A percentile compares a stretch with the other conserved stretches of the same genome.
Evolutionary conservation across 2,113 vertebrate genomes (phyloP).

Genomic region (Calyptommatus sinebrachiatus): DNA sequence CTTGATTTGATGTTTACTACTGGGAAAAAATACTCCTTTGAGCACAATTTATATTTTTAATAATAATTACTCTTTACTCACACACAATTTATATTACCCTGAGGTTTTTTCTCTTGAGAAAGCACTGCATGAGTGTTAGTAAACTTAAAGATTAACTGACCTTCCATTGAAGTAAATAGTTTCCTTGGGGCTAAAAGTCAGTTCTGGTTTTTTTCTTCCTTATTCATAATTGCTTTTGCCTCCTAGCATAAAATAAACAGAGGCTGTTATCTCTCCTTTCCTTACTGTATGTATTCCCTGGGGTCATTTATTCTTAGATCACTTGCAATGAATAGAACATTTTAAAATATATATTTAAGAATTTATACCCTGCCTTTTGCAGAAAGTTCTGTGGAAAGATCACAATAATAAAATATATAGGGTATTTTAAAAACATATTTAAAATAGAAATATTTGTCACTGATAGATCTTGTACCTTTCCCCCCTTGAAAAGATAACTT

Average conservation of each 20-base stretch:
- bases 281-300: background rate
- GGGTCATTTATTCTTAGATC: background rate
- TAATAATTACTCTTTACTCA: too few relatives aligned
- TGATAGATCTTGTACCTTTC: background rate
- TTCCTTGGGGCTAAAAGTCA: background rate
- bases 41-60: too few relatives aligned
- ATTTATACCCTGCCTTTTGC: too few relatives aligned
- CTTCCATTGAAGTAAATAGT: background rate
- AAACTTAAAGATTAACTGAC: background rate
- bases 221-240: background rate
- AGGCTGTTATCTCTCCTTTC: slow-evolving; percentile 3
- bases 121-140: background rate
- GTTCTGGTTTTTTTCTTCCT: background rate
- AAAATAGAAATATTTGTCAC: background rate
- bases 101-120: too few relatives aligned
- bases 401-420: too few relatives aligned
- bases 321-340: background rate
- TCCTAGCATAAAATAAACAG: background rate
- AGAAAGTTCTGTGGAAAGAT: too few relatives aligned
- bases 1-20: too few relatives aligned
- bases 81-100: too few relatives aligned
- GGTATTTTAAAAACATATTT: too few relatives aligned
- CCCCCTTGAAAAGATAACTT: background rate
- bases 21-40: too few relatives aligned
- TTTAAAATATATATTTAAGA: too few relatives aligned